Evolutionary conservation across 2,888 invertebrate species (phyloP), one percentile per base, ranked within the genome.

Genomic region (Mythimna ferrago): DNA sequence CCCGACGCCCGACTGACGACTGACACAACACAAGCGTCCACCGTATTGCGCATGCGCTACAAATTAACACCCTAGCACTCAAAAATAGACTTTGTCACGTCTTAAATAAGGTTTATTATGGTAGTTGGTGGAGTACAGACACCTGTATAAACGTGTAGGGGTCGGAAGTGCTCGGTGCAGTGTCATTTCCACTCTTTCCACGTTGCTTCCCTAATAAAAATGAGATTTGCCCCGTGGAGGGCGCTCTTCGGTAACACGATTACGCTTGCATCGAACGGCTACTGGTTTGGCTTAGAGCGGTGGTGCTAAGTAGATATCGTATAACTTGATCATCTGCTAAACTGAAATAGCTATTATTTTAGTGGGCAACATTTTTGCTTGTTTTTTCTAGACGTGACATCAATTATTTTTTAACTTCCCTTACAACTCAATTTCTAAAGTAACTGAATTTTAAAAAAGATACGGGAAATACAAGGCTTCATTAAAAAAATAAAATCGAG

Each of bases 181-280:
- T 94, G 95, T 95, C 95, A 95, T 94, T 95, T 94, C 94, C 94
- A 94, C 94, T 94, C 91, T 91, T 92, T 92, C 93, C 93, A 94
- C 94, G 91, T 93, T 92, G 92, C 93, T 94, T 93, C 94, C 91
- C 93, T 93, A 93, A 94, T 95, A 95, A 94, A 94, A 95, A 94
- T 93, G 93, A 92, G 94, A 95, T 95, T 95, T 93, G 92, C 89
- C 91, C 88, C 86, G 84, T 75, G 78, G 79, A 79, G 81, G 81
- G 81, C 73, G 74, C 73, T 73, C 83, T 80, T 83, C 80, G 64
- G 86, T 87, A 89, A 90, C 86, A 79, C 85, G 87, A 89, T 91
- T 90, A 89, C 79, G 80, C 71, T 84, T 86, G 89, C 89, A 88
- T 85, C 87, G 86, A 86, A 81, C 84, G 81, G 76, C 78, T 76